Percentiles rank a stretch among this genome's conserved stretches.
Conservation (phyloP, 1,140 invertebrate species). For the Ceratina japonica region DNA sequence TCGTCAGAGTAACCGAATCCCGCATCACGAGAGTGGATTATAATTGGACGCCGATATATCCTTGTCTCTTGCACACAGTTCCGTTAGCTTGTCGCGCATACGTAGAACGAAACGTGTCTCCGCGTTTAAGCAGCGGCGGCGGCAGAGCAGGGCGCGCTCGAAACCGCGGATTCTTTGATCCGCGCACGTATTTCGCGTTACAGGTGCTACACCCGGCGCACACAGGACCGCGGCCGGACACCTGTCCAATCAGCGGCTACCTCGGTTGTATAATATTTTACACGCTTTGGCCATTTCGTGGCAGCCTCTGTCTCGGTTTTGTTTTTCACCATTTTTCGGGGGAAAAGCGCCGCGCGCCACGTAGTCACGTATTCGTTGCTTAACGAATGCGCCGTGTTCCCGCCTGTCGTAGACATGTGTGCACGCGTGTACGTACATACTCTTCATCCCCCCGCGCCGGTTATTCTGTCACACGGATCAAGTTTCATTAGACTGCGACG, state of each 20-base stretch:
- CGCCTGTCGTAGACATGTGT: slow-evolving; percentile 13
- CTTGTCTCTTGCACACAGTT: slow-evolving; percentile 42
- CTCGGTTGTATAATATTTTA: slow-evolving; percentile 62
- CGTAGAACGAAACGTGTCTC: slow-evolving; percentile 58
- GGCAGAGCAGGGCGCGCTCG: slow-evolving; percentile 16
- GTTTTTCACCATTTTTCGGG: neutral
- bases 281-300: slow-evolving; percentile 61
- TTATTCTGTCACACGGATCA: slow-evolving; percentile 55
- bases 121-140: slow-evolving; percentile 52
- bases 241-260: slow-evolving; percentile 59
- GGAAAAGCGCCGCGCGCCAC: slow-evolving; percentile 45
- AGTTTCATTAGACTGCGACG: slow-evolving; percentile 7
- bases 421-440: neutral
- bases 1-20: slow-evolving; percentile 62
- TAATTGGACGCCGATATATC: slow-evolving; percentile 66
- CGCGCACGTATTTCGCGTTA: slow-evolving; percentile 58
- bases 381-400: slow-evolving; percentile 63
- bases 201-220: slow-evolving; percentile 16
- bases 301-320: neutral
- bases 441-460: slow-evolving; percentile 13
- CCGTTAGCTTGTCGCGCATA: slow-evolving; percentile 43
- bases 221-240: too few relatives aligned
- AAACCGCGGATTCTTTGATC: slow-evolving; percentile 62
- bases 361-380: slow-evolving; percentile 67
- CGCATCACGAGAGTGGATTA: slow-evolving; percentile 63